Base-by-base conservation (phyloP, 2,797 vertebrate species). In the Mallotus villosus region DNA sequence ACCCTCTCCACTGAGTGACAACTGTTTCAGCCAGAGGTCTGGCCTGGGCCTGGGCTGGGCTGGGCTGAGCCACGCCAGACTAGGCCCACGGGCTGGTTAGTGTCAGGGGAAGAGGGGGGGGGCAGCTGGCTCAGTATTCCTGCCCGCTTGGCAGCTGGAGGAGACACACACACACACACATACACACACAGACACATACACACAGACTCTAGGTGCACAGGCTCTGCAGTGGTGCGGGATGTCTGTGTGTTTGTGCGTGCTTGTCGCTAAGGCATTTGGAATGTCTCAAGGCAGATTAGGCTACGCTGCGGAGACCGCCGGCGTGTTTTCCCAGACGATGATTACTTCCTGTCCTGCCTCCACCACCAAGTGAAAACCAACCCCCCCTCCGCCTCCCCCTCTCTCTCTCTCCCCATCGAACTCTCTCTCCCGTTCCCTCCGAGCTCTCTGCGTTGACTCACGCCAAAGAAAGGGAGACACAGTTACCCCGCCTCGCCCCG, bases 311-410 rank as follows among this genome's bases (percentile, higher is more conserved):
- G 89, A 90, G 92, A 87, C 86, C 81, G 78, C 32, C 80, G 87
- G 85, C 80, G 74, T 92, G 79, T 92, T 93, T 93, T 92, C 85
- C 84, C 85, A 92, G 92, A 86, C 90, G 84, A 79, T 91, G 91
- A 92, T 95, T 93, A 85, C 88, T 95, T 96, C 93, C 93, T 94
- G 82, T 87, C 92, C 91, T 89, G 82, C 82, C 82, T 87, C 88
- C 75, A 76, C 91, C 80, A 65, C 78, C 78, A 77, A 77, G 55
- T 6, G 73, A 79, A 80, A 80, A 88, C 84, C 76, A 77, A 75
- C 68, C 74, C 25, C 60, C 70, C 68, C 51, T 21, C 53, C 59
- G 73, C 21, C 72, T 8, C 61, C 2, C 46, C 12, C 58, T 68
- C 63, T 68, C 58, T 24, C 22, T 60, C 58, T 59, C 5, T 19